These are phyloP conservation scores for Edolisoma coerulescens DNA, from an alignment of 2,113 vertebrate species.

Conservation along the genomic window DNA sequence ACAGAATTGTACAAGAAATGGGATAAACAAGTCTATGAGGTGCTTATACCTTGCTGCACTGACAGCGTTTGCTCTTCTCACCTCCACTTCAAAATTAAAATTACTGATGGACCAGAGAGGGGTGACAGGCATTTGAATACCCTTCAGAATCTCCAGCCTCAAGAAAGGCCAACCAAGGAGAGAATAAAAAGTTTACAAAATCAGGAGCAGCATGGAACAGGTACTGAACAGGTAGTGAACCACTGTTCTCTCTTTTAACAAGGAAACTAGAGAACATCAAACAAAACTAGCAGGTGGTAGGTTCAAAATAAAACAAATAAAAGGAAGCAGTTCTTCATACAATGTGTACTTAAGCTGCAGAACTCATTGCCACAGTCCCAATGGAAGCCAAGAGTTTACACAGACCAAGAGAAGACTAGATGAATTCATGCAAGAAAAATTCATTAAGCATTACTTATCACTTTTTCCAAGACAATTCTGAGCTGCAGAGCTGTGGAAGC, in stretches of 20 bases:
- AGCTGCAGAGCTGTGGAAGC: not conserved
- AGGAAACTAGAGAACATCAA: constrained; percentile 64
- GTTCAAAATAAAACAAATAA: constrained; percentile 66
- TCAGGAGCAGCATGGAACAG: not conserved
- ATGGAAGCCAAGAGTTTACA: constrained; percentile 33
- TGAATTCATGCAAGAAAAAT: constrained; percentile 40
- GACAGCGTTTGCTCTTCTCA: not conserved
- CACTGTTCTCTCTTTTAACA: constrained; percentile 34
- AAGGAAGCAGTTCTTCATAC: constrained; percentile 59
- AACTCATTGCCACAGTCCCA: constrained; percentile 14
- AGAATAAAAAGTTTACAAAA: not conserved
- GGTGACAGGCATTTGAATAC: not conserved
- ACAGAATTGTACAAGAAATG: not conserved
- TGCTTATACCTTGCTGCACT: not conserved
- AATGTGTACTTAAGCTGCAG: constrained; percentile 50
- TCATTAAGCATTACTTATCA: not conserved
- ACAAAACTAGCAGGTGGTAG: constrained; percentile 62
- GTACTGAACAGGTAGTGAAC: not conserved
- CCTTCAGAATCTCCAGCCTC: not conserved
- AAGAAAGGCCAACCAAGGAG: not conserved
- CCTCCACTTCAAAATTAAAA: not conserved
- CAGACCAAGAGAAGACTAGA: constrained; percentile 8
- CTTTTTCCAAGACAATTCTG: not conserved
- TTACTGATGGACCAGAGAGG: not conserved
- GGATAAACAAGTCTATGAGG: not conserved